Evolutionary conservation across 2,113 vertebrate genomes (phyloP).

Genomic region (Rhizomys pruinosus): DNA sequence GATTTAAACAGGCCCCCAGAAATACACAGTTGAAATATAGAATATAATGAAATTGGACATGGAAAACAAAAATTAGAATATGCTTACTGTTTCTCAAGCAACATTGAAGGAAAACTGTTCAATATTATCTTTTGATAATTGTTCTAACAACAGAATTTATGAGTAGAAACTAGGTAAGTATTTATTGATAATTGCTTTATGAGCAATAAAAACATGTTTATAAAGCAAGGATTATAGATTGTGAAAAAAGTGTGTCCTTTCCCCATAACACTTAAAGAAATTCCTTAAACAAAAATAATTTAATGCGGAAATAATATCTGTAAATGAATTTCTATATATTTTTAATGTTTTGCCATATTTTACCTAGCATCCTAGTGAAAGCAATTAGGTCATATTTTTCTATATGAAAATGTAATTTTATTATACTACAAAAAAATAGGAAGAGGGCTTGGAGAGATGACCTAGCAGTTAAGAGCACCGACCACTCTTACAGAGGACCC

Average conservation of each 20-base stretch:
- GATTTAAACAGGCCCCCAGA: slow-evolving; percentile 19
- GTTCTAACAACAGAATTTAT: not conserved
- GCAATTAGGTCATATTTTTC: not conserved
- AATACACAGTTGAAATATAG: slow-evolving; percentile 38
- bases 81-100: not conserved
- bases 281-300: slow-evolving; percentile 10
- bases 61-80: not conserved
- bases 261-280: not conserved
- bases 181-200: not conserved
- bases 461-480: too few relatives aligned
- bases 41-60: not conserved
- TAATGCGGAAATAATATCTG: not conserved
- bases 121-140: not conserved
- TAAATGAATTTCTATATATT: not conserved
- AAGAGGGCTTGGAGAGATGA: too few relatives aligned
- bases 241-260: not conserved
- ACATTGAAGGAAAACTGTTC: not conserved
- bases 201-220: not conserved
- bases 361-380: not conserved
- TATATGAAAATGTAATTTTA: slow-evolving; percentile 15
- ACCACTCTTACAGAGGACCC: too few relatives aligned
- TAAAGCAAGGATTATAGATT: not conserved
- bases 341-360: not conserved
- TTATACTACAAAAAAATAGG: not conserved
- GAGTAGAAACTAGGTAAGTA: not conserved